Base-by-base conservation (phyloP, 1,140 invertebrate species). In the Listronotus oregonensis region DNA sequence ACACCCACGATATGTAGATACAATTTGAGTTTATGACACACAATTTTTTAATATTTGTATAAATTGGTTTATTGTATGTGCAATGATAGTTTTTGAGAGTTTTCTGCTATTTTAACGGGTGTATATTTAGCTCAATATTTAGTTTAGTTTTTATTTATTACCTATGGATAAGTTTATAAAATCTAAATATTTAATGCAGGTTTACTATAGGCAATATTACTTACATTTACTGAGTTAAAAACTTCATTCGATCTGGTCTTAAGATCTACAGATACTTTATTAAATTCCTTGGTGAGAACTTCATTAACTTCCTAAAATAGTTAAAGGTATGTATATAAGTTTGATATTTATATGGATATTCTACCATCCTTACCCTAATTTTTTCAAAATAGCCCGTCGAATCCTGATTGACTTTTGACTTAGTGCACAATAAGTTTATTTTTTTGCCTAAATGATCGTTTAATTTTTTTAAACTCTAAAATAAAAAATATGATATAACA, bases 391-490 rank as follows among this genome's bases (percentile, higher is more conserved):
- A 44, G 14, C 27, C 42, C 27, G 12, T 32, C 17, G 9, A 17
- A 21, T 34, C 34, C 5, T 37, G 34, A 37, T 10, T 1, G 34
- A 1, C 8, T 9, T 56, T 55, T 12, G 42, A 44, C 21, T 57
- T 57, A 27, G 9, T 58, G 34, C 63, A 58, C 31, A 43, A 14
- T 11, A 10, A 10, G 15, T 65, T 31, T 6, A 65, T 57, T 51
- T 51, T 31, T 21, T 58, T 58, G 3, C 44, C 37, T 32, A 65
- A 32, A 6, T 21, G 42, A 39, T 65, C 46, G 39, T 61, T 66
- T 39, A 60, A 27, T 43, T 66, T 60, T 27, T 52, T 60, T 31
- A 66, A 27, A 32, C 54, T 39, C 64, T 66, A 18, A 59, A 52
- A 51, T 27, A 49, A 15, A 18, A 34, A 21, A 18, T 64, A 12